phyloP scores from a whole-genome alignment of 2,888 invertebrate species.

The Netelia virgata region DNA sequence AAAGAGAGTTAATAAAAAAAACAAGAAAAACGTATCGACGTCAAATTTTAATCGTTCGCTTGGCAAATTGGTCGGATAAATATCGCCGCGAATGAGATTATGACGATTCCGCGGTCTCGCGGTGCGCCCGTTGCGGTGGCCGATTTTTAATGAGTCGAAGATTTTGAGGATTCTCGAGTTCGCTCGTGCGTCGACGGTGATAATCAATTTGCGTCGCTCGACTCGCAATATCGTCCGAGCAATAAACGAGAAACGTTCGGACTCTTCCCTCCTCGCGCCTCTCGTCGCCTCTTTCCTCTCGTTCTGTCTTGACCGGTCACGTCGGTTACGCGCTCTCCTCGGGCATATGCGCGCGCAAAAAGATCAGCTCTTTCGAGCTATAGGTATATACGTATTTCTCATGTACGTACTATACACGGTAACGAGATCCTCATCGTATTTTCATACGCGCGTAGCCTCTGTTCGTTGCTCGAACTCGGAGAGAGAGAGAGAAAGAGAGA shows the following conservation, averaged over 20 bases:
- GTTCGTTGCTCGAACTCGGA: constrained; percentile 33
- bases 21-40: too few species aligned
- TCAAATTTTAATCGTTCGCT: too few species aligned
- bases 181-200: constrained; percentile 24
- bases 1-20: too few species aligned
- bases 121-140: too few species aligned
- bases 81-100: too few species aligned
- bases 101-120: too few species aligned
- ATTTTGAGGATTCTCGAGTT: constrained; percentile 35
- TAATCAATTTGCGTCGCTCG: constrained; percentile 66
- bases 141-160: constrained; percentile 35
- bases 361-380: constrained; percentile 49
- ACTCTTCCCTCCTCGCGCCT: neutral
- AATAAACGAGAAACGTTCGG: constrained; percentile 62
- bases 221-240: constrained; percentile 45
- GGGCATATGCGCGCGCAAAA: constrained; percentile 45
- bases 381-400: constrained; percentile 4
- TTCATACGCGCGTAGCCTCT: constrained; percentile 61
- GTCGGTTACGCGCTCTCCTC: constrained; percentile 62
- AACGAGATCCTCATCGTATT: constrained; percentile 67
- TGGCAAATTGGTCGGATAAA: too few species aligned
- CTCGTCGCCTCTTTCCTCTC: too few species aligned
- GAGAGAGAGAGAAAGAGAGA: too few species aligned
- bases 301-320: constrained; percentile 61
- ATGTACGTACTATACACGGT: constrained; percentile 43